Base-by-base conservation (phyloP, 2,113 vertebrate genomes). In the Egretta garzetta region DNA sequence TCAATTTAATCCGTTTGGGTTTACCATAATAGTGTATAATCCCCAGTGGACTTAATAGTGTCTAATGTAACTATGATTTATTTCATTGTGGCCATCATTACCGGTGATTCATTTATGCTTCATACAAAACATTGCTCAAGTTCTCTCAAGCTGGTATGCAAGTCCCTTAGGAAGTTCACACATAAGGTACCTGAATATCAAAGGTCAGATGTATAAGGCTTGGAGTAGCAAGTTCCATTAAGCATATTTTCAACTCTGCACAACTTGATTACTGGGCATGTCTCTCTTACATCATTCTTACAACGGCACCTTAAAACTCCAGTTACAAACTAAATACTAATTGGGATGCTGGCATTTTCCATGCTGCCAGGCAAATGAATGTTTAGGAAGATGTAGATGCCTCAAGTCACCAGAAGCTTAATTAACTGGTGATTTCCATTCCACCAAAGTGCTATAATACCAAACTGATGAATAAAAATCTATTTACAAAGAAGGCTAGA, bases 281-380 rank as follows among this genome's bases (percentile, higher is more conserved):
- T 19, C 33, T 73, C 10, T 90, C 28, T 66, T 47, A 64, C 4
- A 85, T 47, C 3, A n/a, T 89, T 96, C 58, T 80, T 93, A 9
- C 32, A 88, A 79, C 7, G 2, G 4, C 60, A 84, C 47, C 33
- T 95, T 90, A 93, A 93, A 92, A 87, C 32, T 77, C 19, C 30
- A 90, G 28, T 84, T 91, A 55, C 28, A 92, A 91, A 77, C 23
- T 37, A 75, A 80, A 28, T 75, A 95, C 89, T 95, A 95, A 95
- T 71, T 92, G 55, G 85, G 20, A 82, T 87, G 64, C 26, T 97
- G 93, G 55, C 68, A 90, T 97, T 97, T 96, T 96, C 21, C 39
- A 26, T 74, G n/a, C 74, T 94, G 27, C 39, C 52, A 86, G 53
- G 68, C 19, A 84, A 91, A 92, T 59, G 23, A 72, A 74, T 41